phyloP scores from a whole-genome alignment of 2,113 vertebrate species.

The Malurus cyaneus region DNA sequence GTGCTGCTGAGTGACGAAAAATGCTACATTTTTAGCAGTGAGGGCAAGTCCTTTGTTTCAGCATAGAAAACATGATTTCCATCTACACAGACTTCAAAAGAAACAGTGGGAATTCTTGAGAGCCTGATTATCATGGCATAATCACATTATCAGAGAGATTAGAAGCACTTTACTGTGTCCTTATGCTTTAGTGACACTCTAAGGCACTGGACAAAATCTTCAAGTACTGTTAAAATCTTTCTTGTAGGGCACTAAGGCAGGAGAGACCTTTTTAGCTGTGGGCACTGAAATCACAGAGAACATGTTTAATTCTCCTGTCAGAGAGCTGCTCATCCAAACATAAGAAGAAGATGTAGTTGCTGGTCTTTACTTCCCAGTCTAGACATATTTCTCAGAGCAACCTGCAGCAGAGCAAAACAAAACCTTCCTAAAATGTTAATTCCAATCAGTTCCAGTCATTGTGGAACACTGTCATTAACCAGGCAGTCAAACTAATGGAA shows the following conservation, averaged over 20 bases:
- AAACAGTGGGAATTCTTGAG: constrained; percentile 49
- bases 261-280: not conserved
- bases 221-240: constrained; percentile 25
- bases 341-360: not conserved
- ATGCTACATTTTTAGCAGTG: constrained; percentile 11
- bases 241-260: not conserved
- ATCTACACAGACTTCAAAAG: constrained; percentile 50
- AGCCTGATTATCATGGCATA: constrained; percentile 57
- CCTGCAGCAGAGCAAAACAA: constrained; percentile 37
- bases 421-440: constrained; percentile 55
- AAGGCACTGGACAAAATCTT: constrained; percentile 7
- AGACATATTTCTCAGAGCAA: constrained; percentile 11
- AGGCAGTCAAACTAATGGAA: not conserved
- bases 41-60: constrained; percentile 38
- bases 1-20: not conserved
- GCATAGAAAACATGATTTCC: constrained; percentile 52
- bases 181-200: constrained; percentile 41
- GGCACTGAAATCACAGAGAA: not conserved
- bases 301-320: not conserved
- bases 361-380: not conserved
- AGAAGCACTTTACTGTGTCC: constrained; percentile 48
- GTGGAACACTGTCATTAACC: not conserved
- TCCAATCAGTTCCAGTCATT: constrained; percentile 37
- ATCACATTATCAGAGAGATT: constrained; percentile 61
- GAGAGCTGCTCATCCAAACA: not conserved